Percentiles rank a stretch among this genome's conserved stretches.
Evolutionary conservation across 2,888 invertebrate species (phyloP).

Genomic region (Allolobophora icterica): DNA sequence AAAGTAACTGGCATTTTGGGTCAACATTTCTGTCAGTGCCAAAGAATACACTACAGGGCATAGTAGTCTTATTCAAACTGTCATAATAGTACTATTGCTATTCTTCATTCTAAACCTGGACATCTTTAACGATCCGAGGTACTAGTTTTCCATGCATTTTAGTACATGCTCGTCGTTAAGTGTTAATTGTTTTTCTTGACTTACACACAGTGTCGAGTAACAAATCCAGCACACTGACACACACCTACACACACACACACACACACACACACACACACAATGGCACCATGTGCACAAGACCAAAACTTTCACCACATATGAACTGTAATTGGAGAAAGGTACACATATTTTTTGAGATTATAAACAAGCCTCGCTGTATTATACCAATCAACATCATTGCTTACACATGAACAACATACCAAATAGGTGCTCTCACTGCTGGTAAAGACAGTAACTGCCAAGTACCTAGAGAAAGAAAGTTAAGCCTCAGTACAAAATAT

Average conservation of each 20-base stretch:
- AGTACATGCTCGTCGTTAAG: no score
- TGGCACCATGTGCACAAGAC: background rate
- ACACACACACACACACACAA: background rate
- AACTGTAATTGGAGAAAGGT: background rate
- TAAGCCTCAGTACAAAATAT: background rate
- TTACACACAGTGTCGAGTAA: background rate
- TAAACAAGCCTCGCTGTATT: background rate
- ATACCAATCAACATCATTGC: background rate
- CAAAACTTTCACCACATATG: background rate
- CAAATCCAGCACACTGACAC: background rate
- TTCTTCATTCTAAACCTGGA: background rate
- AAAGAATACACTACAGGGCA: background rate
- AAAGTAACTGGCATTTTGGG: background rate
- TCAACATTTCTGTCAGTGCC: background rate
- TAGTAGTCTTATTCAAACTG: background rate
- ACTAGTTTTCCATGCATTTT: no score
- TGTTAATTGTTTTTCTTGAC: background rate
- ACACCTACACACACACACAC: background rate
- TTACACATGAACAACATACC: background rate
- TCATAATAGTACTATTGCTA: background rate
- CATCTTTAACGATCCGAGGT: no score
- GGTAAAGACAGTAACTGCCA: background rate
- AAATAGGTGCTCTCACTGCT: background rate
- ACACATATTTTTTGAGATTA: background rate
- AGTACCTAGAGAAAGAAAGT: background rate